phyloP scores from a whole-genome alignment of 2,113 vertebrate species.

The Etia nguti region DNA sequence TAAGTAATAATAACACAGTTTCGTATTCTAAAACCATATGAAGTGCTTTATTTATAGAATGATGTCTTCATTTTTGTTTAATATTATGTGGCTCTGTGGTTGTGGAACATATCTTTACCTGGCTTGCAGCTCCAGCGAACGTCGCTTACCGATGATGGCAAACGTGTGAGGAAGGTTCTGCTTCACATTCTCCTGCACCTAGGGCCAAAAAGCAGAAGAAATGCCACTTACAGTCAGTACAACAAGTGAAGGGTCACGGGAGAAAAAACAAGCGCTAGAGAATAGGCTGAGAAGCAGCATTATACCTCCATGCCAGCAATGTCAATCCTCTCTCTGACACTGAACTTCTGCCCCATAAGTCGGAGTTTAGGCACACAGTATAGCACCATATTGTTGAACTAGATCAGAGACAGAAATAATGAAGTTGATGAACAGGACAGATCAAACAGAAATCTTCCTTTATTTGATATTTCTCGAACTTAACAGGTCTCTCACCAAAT shows the following conservation, averaged over 20 bases:
- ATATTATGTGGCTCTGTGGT: neutral
- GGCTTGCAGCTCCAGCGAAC: constrained; percentile 89
- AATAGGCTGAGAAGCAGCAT: neutral
- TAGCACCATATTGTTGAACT: constrained; percentile 98
- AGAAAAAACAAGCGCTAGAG: neutral
- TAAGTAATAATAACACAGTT: neutral
- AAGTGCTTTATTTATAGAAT: neutral
- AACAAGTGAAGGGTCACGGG: neutral
- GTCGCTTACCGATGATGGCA: constrained; percentile 83
- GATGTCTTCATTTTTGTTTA: neutral
- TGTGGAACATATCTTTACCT: constrained; percentile 68
- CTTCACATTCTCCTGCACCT: constrained; percentile 90
- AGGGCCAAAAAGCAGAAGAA: constrained; percentile 2
- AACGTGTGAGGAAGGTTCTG: constrained; percentile 84
- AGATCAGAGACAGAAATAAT: neutral
- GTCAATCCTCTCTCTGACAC: constrained; percentile 92
- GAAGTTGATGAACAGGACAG: neutral
- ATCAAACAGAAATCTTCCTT: neutral
- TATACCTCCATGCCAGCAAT: constrained; percentile 92
- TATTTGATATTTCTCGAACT: neutral
- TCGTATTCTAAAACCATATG: neutral
- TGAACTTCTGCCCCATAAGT: constrained; percentile 97
- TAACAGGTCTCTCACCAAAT: constrained; percentile 78
- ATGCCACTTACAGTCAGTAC: neutral
- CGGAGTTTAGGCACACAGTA: constrained; percentile 96